Conservation (phyloP, 2,797 vertebrate genomes). For the Sphenodon punctatus region DNA sequence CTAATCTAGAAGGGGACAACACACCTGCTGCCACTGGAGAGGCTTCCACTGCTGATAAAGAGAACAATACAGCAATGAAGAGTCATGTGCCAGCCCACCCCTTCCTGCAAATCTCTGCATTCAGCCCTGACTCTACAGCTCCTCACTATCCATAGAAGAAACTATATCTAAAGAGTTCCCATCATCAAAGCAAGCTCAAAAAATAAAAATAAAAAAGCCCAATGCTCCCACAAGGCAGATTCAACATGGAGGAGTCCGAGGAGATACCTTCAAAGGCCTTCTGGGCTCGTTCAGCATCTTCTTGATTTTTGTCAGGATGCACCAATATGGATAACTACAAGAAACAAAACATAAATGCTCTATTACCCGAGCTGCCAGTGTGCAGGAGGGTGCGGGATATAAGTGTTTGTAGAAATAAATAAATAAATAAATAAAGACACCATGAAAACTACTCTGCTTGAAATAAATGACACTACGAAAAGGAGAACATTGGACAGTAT, state of each 20-base stretch:
- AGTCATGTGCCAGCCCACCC: background rate
- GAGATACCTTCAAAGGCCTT: conserved; percentile 94
- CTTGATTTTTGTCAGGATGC: conserved; percentile 99
- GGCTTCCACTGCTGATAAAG: background rate
- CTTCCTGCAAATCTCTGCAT: background rate
- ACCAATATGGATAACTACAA: conserved; percentile 95
- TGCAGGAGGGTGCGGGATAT: too few relatives aligned
- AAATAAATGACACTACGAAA: too few relatives aligned
- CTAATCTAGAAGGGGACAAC: rapidly evolving
- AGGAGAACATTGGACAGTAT: too few relatives aligned
- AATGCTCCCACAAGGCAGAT: background rate
- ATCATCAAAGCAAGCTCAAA: too few relatives aligned
- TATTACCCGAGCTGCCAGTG: background rate
- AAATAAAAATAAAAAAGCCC: background rate
- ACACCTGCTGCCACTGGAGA: conserved; percentile 26
- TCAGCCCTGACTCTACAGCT: background rate
- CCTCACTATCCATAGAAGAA: background rate
- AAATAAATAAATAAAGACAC: too few relatives aligned
- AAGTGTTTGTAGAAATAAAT: too few relatives aligned
- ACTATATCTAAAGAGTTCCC: too few relatives aligned
- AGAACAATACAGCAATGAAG: background rate
- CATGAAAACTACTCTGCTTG: too few relatives aligned
- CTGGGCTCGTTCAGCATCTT: conserved; percentile 90
- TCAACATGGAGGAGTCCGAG: rapidly evolving
- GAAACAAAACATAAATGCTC: background rate